These are phyloP conservation scores for Nyctereutes procyonoides DNA, from an alignment of 2,113 vertebrate genomes.

Conservation along the genomic window DNA sequence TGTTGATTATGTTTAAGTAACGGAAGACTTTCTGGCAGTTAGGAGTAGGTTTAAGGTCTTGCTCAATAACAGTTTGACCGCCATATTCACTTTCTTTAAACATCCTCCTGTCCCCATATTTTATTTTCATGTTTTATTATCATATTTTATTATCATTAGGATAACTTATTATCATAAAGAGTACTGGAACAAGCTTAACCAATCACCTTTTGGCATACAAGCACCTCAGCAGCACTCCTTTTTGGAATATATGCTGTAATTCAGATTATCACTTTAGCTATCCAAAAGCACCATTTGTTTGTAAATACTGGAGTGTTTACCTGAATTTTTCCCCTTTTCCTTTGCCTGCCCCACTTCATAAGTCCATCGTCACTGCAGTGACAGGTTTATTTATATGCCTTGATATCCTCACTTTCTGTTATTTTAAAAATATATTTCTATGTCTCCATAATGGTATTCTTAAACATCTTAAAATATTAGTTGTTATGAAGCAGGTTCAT, in stretches of 20 bases:
- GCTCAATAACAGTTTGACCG: conserved; percentile 36
- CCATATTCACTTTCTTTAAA: conserved; percentile 59
- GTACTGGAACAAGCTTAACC: conserved; percentile 61
- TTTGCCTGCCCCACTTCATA: conserved; percentile 51
- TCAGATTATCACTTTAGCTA: conserved; percentile 78
- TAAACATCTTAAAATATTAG: conserved; percentile 55
- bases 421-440: conserved; percentile 57
- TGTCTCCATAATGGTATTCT: conserved; percentile 51
- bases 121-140: too few relatives aligned
- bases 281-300: conserved; percentile 80
- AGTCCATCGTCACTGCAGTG: conserved; percentile 69
- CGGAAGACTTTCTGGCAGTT: conserved; percentile 32
- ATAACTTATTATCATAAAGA: conserved; percentile 65
- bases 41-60: conserved; percentile 57
- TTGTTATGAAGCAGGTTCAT: neutral
- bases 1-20: conserved; percentile 42
- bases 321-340: conserved; percentile 66
- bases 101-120: neutral
- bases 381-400: conserved; percentile 75
- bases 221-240: conserved; percentile 62
- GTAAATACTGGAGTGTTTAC: conserved; percentile 79
- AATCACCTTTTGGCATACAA: conserved; percentile 70
- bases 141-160: neutral
- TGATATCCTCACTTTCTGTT: conserved; percentile 58
- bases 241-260: conserved; percentile 81